Percentiles rank a stretch among this genome's conserved stretches.
Evolutionary conservation across 2,113 vertebrate genomes (phyloP).

Genomic region (Myxocyprinus asiaticus): DNA sequence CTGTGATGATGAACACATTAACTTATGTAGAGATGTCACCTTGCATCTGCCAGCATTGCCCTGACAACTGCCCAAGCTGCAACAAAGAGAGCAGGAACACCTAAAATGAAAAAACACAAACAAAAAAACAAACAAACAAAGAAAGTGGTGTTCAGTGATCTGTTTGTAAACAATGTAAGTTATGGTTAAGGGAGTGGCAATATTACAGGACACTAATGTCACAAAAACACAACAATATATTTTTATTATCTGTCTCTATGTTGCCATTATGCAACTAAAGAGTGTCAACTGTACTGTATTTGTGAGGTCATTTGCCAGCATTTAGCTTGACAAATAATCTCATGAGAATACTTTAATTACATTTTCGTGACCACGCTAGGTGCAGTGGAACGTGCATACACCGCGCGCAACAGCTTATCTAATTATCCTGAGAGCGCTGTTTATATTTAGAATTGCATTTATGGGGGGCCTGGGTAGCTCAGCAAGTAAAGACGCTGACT

Average conservation of each 20-base stretch:
- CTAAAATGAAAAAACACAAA: constrained; percentile 67
- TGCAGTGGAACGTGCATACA: too few species aligned
- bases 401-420: too few species aligned
- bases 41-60: constrained; percentile 79
- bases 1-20: not conserved
- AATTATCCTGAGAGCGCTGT: too few species aligned
- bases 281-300: not conserved
- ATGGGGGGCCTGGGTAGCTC: too few species aligned
- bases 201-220: not conserved
- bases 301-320: not conserved
- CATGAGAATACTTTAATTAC: not conserved
- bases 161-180: not conserved
- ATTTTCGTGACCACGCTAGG: too few species aligned
- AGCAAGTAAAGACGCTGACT: too few species aligned
- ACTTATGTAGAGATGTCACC: constrained; percentile 76
- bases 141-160: too few species aligned
- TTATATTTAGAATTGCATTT: too few species aligned
- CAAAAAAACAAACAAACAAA: not conserved
- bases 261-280: not conserved
- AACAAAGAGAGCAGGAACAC: constrained; percentile 84
- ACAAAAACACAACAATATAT: not conserved
- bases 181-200: not conserved
- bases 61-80: constrained; percentile 83
- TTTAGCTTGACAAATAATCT: not conserved
- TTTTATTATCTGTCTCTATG: not conserved